Evolutionary conservation across 2,888 invertebrate species (phyloP).

Genomic region (Mesorhabditis belari): DNA sequence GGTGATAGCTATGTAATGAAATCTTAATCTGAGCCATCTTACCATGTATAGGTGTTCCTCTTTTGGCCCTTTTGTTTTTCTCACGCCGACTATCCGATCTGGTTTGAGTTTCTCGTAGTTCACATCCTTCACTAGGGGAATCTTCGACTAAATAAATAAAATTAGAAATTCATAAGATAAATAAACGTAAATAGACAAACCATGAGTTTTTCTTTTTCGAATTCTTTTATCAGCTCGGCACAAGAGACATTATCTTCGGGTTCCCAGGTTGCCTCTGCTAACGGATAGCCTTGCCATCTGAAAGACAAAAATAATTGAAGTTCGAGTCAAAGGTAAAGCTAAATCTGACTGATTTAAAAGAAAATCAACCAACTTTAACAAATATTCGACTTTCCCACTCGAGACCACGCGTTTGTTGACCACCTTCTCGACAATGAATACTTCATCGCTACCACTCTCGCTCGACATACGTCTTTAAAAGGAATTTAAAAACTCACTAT

Average conservation of each 20-base stretch:
- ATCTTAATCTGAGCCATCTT: too few species aligned
- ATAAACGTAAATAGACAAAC: neutral
- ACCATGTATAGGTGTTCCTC: neutral
- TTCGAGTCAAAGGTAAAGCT: too few species aligned
- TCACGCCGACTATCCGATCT: neutral
- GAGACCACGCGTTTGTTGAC: neutral
- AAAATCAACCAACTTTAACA: neutral
- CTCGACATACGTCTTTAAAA: too few species aligned
- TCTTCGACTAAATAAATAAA: neutral
- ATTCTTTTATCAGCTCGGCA: constrained; percentile 12
- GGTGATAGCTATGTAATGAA: too few species aligned
- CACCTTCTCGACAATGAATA: neutral
- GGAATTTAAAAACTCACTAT: too few species aligned
- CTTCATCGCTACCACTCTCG: neutral
- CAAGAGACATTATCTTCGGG: constrained; percentile 22
- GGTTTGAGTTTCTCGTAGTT: neutral
- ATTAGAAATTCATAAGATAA: neutral
- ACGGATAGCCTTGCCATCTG: constrained; percentile 12
- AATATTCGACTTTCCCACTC: neutral
- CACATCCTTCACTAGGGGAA: neutral
- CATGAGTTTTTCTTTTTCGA: constrained; percentile 6
- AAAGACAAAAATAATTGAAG: neutral
- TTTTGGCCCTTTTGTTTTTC: neutral
- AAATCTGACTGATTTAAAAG: too few species aligned
- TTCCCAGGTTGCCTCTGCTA: constrained; percentile 23